These are phyloP conservation scores for Muntiacus muntjak DNA, from an alignment of 2,113 vertebrate species.

Conservation along the genomic window DNA sequence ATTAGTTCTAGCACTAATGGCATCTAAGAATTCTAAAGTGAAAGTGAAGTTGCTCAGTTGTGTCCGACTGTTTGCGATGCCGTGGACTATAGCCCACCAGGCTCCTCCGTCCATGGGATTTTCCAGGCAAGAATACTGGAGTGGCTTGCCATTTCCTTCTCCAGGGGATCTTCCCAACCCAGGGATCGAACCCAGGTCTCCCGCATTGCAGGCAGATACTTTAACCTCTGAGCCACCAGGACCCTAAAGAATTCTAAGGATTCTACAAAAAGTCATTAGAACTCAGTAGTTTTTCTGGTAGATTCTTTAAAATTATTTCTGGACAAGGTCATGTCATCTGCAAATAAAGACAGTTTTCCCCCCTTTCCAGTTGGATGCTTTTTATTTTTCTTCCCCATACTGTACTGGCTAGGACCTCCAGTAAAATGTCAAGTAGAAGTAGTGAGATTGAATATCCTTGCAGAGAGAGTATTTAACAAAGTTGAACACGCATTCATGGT, in stretches of 20 bases:
- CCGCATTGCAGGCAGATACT: no score
- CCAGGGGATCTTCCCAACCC: no score
- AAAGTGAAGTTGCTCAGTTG: no score
- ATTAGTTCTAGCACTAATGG: neutral
- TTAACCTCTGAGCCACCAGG: no score
- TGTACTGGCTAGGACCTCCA: neutral
- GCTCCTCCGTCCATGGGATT: no score
- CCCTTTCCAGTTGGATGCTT: neutral
- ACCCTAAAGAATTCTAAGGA: neutral
- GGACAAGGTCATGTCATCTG: neutral
- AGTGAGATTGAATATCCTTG: neutral
- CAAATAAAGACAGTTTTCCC: neutral
- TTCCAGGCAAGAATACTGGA: no score
- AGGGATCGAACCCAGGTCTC: no score
- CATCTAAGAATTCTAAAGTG: neutral
- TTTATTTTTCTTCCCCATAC: neutral
- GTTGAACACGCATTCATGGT: neutral
- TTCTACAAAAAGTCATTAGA: neutral
- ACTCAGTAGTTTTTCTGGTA: neutral
- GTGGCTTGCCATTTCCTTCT: no score
- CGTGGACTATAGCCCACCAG: no score
- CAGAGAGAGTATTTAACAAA: neutral
- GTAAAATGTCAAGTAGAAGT: neutral
- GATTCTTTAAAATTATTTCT: neutral
- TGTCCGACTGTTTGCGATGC: no score